Conservation (phyloP, 2,888 invertebrate species). For the Perizoma affinitatum region DNA sequence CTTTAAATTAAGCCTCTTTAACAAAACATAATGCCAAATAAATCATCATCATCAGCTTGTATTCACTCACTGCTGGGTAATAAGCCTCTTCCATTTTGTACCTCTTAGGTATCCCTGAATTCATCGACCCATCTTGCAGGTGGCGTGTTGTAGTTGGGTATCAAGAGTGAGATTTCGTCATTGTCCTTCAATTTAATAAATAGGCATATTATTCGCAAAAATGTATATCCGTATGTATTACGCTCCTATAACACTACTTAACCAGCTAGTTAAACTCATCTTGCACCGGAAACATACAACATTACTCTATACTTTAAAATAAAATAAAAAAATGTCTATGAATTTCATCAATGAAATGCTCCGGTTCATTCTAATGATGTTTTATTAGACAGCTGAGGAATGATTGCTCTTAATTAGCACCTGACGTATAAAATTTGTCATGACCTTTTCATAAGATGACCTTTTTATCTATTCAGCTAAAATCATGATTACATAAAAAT, state of each 20-base stretch:
- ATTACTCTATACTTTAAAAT: slow-evolving; percentile 48
- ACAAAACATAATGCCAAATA: too few species aligned
- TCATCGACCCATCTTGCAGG: too few species aligned
- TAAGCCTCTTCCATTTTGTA: too few species aligned
- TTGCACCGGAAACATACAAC: slow-evolving; percentile 61
- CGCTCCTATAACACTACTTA: slow-evolving; percentile 27
- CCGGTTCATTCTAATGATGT: slow-evolving; percentile 17
- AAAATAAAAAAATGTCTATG: slow-evolving; percentile 29
- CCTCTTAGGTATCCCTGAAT: too few species aligned
- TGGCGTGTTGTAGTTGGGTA: too few species aligned
- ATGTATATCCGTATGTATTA: slow-evolving; percentile 38
- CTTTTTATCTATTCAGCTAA: background rate
- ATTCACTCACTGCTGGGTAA: too few species aligned
- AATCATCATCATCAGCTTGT: too few species aligned
- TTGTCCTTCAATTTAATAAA: too few species aligned
- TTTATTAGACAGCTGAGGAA: slow-evolving; percentile 20
- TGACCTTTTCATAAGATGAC: slow-evolving; percentile 13
- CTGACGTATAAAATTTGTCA: slow-evolving; percentile 3
- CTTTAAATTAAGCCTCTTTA: too few species aligned
- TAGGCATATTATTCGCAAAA: background rate
- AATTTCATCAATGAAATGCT: background rate
- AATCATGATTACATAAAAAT: too few species aligned
- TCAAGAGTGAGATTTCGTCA: too few species aligned
- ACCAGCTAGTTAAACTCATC: slow-evolving; percentile 50
- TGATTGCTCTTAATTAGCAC: background rate